Percentiles rank a stretch among this genome's conserved stretches.
Conservation (phyloP, 2,797 vertebrate species). For the Gymnothorax reevesii region DNA sequence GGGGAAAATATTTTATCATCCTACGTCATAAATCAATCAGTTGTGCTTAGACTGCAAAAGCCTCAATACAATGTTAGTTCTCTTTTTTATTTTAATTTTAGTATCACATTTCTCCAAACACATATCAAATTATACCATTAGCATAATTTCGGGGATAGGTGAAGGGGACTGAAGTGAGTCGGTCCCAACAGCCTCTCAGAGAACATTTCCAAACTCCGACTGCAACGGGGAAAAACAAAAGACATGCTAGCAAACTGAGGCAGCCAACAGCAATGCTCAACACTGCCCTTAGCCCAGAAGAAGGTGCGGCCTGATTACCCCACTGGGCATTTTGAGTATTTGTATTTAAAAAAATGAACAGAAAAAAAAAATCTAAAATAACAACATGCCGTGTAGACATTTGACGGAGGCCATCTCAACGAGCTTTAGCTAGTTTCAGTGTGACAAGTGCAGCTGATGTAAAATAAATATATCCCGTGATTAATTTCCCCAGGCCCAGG, state of each 20-base stretch:
- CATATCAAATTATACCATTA: slow-evolving; percentile 50
- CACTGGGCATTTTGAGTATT: background rate
- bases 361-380: background rate
- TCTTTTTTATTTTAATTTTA: background rate
- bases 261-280: background rate
- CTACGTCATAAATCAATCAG: slow-evolving; percentile 38
- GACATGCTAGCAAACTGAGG: background rate
- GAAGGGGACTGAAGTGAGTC: slow-evolving; percentile 43
- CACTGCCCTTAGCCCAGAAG: background rate
- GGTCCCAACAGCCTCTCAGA: slow-evolving; percentile 14
- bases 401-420: background rate
- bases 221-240: background rate
- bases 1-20: slow-evolving; percentile 31
- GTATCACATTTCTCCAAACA: slow-evolving; percentile 36
- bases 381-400: background rate
- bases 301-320: background rate
- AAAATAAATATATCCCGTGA: background rate
- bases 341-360: background rate
- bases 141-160: slow-evolving; percentile 54
- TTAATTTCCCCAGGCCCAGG: background rate
- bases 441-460: background rate
- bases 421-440: background rate
- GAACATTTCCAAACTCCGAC: slow-evolving; percentile 30
- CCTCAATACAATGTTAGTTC: background rate
- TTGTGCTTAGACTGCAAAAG: slow-evolving; percentile 23